Evolutionary conservation across 2,113 vertebrate genomes (phyloP), one percentile per base, ranked within the genome.

Genomic region (Eurystomus gularis): DNA sequence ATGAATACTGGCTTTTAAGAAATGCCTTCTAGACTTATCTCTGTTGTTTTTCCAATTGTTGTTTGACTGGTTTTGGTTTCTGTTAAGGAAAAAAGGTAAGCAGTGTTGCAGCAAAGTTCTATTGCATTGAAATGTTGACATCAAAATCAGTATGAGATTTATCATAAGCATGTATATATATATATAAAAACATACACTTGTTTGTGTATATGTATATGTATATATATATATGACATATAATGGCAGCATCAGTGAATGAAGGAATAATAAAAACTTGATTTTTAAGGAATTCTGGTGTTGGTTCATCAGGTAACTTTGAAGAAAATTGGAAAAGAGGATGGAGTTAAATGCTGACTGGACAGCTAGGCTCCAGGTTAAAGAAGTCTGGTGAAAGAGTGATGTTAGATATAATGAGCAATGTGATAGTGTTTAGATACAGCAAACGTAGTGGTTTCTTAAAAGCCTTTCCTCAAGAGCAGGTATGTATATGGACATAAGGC

Each of bases 131-230:
- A 91, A 66, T 58, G 16, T 44, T 88, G 72, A 13, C n/a, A 33
- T 16, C 6, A 64, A 54, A 82, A 88, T 64, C 37, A 31, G 3
- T 70, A 23, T 75, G 44, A 62, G 13, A 19, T 90, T 73, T 57
- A 57, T 60, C 4, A 40, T 46, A 10, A 25, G 6, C 31, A 33
- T 28, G 13, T 44, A n/a, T 26, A 11, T 65, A 4, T 39, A 3
- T 4, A 2, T n/a, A 35, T 12, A 4, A n/a, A n/a, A n/a, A n/a
- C n/a, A n/a, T 5, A 3, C 28, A 46, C 17, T 31, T 7, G 2
- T 3, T 4, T 31, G 2, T 69, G 13, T n/a, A 12, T 60, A 4
- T 49, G 35, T 55, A 4, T 21, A 11, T 52, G 4, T 78, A 13
- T 40, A 13, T 40, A 28, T 39, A 12, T 29, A 28, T 0, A 5